Evolutionary conservation across 2,888 invertebrate species (phyloP).

Genomic region (Dynastes hyllus): DNA sequence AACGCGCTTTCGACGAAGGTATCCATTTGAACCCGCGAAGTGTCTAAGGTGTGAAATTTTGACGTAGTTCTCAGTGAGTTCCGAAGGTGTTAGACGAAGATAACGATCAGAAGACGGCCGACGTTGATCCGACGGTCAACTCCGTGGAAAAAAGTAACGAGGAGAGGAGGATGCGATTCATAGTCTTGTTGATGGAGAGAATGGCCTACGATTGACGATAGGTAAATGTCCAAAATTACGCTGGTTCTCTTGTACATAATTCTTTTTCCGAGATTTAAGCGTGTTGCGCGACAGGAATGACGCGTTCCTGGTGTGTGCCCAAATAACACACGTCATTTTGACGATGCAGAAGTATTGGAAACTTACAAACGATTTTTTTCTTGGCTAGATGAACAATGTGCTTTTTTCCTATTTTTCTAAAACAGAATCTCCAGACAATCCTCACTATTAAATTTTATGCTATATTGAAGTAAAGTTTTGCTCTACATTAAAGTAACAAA

Average conservation of each 20-base stretch:
- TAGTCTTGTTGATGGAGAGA: slow-evolving; percentile 28
- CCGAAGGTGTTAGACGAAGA: slow-evolving; percentile 7
- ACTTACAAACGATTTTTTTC: too few relatives aligned
- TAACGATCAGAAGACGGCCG: background rate
- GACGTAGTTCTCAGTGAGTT: background rate
- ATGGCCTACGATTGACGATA: slow-evolving; percentile 25
- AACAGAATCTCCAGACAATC: too few relatives aligned
- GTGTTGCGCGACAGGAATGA: too few relatives aligned
- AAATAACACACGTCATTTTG: background rate
- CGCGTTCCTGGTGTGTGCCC: too few relatives aligned
- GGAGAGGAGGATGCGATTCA: slow-evolving; percentile 17
- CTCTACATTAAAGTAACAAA: too few relatives aligned
- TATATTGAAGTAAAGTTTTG: too few relatives aligned
- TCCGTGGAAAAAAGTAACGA: background rate
- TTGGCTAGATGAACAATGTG: too few relatives aligned
- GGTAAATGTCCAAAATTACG: slow-evolving; percentile 37
- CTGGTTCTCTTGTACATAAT: slow-evolving; percentile 12
- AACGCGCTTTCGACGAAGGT: slow-evolving; percentile 8
- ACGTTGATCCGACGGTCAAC: background rate
- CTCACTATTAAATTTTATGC: too few relatives aligned
- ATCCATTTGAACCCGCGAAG: slow-evolving; percentile 22
- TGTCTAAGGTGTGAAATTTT: slow-evolving; percentile 31
- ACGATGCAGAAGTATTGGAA: background rate
- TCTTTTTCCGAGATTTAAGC: background rate
- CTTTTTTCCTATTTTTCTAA: too few relatives aligned